Evolutionary conservation across 2,888 invertebrate genomes (phyloP).

Genomic region (Leptopterna dolabrata): DNA sequence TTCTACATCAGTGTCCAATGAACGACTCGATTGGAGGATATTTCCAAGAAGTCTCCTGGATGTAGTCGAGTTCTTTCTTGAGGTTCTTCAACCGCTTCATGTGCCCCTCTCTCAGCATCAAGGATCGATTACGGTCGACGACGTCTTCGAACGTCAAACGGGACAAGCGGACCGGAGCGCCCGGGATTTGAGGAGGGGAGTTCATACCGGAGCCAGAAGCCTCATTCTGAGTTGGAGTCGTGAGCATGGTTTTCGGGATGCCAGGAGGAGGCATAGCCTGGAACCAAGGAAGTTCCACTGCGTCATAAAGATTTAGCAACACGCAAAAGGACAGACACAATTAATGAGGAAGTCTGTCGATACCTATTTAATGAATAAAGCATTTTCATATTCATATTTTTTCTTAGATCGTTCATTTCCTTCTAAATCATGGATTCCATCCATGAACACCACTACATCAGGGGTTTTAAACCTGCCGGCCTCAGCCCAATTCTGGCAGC

Average conservation of each 20-base stretch:
- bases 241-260: conserved; percentile 16
- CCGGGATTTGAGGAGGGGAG: conserved; percentile 22
- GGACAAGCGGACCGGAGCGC: conserved; percentile 25
- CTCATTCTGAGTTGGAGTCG: conserved; percentile 34
- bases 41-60: conserved; percentile 86
- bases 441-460: too few relatives aligned
- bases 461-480: too few relatives aligned
- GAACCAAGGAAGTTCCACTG: background rate
- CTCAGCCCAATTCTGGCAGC: too few relatives aligned
- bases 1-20: conserved; percentile 69
- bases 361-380: too few relatives aligned
- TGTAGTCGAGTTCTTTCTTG: conserved; percentile 79
- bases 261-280: conserved; percentile 37
- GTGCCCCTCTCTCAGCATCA: conserved; percentile 72
- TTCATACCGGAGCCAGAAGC: conserved; percentile 47
- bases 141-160: conserved; percentile 44
- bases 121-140: conserved; percentile 35
- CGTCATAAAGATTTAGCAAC: too few relatives aligned
- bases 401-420: too few relatives aligned
- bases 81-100: conserved; percentile 77
- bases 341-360: too few relatives aligned
- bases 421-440: too few relatives aligned
- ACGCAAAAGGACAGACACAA: too few relatives aligned
- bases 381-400: too few relatives aligned
- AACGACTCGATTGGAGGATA: conserved; percentile 79